Evolutionary conservation across 2,888 invertebrate genomes (phyloP), one percentile per base, ranked within the genome.

Genomic region (Carabus problematicus): DNA sequence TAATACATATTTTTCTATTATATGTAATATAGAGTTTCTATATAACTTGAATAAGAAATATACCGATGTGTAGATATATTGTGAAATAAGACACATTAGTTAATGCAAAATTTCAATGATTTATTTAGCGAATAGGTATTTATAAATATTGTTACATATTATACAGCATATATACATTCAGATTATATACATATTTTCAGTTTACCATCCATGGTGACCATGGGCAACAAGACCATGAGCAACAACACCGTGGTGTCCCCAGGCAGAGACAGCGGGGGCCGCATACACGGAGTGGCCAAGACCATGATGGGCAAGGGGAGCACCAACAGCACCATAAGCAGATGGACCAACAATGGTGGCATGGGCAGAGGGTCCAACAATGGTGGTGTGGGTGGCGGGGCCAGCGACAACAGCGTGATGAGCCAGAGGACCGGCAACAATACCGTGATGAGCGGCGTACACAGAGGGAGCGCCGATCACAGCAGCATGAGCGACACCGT

Each of bases 201-300:
- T 40, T 69, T 69, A 69, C 69, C 69, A 69, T 45, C 56, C 69
- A 68, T 60, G 61, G 45, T 62, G 62, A 62, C 71, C 72, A 59
- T 70, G 70, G 47, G 68, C 73, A 58, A 70, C 73, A 9, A 72
- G 52, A 59, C 72, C 73, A 71, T 70, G 73, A 14, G 61, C 64
- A 29, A 70, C 58, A 59, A 52, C 56, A 45, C 71, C 71, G 39
- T 18, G 54, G 49, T 59, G 58, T 58, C 62, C 62, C 49, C 62
- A 49, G 42, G 49, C 66, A 58, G 12, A n/a, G 9, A 29, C 42
- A 19, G 11, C 60, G 9, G 52, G 49, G 42, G 61, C 49, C 8
- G 29, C 49, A 19, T 45, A 47, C 9, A n/a, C 19, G 16, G 42
- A 41, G 19, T 52, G 63, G 16, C 47, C 66, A 14, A 18, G 39